phyloP scores from a whole-genome alignment of 2,888 invertebrate genomes.

The Melinaea marsaeus region DNA sequence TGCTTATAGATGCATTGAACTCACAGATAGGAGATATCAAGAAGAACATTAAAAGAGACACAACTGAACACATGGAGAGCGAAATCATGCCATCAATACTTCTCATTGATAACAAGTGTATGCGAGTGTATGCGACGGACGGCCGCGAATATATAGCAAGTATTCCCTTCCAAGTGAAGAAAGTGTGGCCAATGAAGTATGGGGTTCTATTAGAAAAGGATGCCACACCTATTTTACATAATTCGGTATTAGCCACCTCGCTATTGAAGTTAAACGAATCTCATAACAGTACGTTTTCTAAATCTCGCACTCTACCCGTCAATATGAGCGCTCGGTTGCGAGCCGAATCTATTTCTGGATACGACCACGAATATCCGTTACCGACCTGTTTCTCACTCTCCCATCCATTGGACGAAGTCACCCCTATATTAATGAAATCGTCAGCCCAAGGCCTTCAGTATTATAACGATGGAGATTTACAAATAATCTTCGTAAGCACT shows the following conservation, averaged over 20 bases:
- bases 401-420: slow-evolving; percentile 94
- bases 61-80: slow-evolving; percentile 70
- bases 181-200: slow-evolving; percentile 90
- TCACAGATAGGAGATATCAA: slow-evolving; percentile 70
- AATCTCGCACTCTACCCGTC: slow-evolving; percentile 48
- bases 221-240: slow-evolving; percentile 55
- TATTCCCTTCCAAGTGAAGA: slow-evolving; percentile 87
- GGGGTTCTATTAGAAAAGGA: slow-evolving; percentile 91
- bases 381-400: slow-evolving; percentile 91
- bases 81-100: slow-evolving; percentile 82
- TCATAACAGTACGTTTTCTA: slow-evolving; percentile 57
- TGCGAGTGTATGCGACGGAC: slow-evolving; percentile 86
- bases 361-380: slow-evolving; percentile 75
- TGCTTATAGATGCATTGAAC: slow-evolving; percentile 73
- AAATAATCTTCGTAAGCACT: slow-evolving; percentile 86
- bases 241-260: slow-evolving; percentile 55
- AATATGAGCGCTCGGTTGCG: slow-evolving; percentile 64
- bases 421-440: slow-evolving; percentile 87
- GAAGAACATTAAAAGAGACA: slow-evolving; percentile 70
- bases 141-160: slow-evolving; percentile 91
- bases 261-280: slow-evolving; percentile 63
- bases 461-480: slow-evolving; percentile 80
- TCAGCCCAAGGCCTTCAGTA: slow-evolving; percentile 77
- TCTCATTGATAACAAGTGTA: slow-evolving; percentile 84
- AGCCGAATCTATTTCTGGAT: slow-evolving; percentile 58